Evolutionary conservation across 2,113 vertebrate species (phyloP).

Genomic region (Argyrosomus japonicus): DNA sequence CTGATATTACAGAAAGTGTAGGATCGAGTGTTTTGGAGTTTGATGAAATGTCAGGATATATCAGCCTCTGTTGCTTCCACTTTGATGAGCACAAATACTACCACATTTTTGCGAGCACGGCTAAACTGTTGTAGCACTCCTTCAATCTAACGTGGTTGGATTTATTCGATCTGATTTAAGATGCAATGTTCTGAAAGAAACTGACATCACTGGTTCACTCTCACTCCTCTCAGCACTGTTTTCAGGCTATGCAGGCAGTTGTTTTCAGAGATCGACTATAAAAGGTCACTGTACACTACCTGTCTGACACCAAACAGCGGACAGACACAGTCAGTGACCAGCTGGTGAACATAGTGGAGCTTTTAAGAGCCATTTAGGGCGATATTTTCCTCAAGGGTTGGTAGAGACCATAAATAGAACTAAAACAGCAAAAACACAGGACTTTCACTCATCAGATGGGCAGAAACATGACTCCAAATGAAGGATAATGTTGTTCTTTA

Average conservation of each 20-base stretch:
- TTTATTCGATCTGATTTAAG: neutral
- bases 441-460: neutral
- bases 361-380: neutral
- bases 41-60: neutral
- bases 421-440: neutral
- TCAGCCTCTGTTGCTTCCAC: neutral
- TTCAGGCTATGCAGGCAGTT: neutral
- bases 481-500: neutral
- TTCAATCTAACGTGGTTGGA: neutral
- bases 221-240: neutral
- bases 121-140: neutral
- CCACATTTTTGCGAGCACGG: neutral
- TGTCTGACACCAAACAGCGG: neutral
- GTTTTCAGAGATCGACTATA: neutral
- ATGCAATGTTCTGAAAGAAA: neutral
- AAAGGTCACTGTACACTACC: neutral
- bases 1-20: neutral
- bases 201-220: neutral
- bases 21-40: slow-evolving; percentile 1
- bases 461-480: neutral
- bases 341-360: neutral
- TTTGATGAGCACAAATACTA: neutral
- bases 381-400: too few species aligned
- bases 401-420: neutral
- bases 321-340: neutral